phyloP scores from a whole-genome alignment of 1,140 invertebrate genomes.

The Eurosta solidaginis region DNA sequence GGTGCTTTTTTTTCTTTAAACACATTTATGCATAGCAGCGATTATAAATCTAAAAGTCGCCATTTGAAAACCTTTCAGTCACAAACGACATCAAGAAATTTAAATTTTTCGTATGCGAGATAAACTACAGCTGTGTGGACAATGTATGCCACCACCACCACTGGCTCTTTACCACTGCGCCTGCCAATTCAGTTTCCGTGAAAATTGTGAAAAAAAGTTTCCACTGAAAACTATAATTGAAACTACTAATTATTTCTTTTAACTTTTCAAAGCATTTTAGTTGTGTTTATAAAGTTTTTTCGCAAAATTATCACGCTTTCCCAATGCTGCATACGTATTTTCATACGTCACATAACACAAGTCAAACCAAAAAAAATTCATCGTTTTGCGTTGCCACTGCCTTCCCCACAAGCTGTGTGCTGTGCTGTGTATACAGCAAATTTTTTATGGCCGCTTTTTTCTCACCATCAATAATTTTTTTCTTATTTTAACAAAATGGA shows the following conservation, averaged over 20 bases:
- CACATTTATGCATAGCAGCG: too few species aligned
- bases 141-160: too few species aligned
- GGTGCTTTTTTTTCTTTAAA: too few species aligned
- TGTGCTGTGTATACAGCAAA: neutral
- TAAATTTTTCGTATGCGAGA: too few species aligned
- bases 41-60: too few species aligned
- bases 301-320: neutral
- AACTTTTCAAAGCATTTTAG: neutral
- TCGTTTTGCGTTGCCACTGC: neutral
- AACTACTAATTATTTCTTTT: neutral
- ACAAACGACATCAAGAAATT: too few species aligned
- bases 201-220: neutral
- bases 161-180: too few species aligned
- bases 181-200: neutral
- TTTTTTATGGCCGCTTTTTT: neutral
- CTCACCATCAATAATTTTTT: neutral
- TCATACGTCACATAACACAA: conserved; percentile 1
- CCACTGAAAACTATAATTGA: neutral
- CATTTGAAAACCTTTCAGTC: too few species aligned
- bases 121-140: too few species aligned
- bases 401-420: neutral
- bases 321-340: neutral
- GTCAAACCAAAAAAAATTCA: neutral
- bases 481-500: neutral
- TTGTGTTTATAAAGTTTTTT: neutral